Conservation (phyloP, 2,113 vertebrate species). For the Takifugu bimaculatus region DNA sequence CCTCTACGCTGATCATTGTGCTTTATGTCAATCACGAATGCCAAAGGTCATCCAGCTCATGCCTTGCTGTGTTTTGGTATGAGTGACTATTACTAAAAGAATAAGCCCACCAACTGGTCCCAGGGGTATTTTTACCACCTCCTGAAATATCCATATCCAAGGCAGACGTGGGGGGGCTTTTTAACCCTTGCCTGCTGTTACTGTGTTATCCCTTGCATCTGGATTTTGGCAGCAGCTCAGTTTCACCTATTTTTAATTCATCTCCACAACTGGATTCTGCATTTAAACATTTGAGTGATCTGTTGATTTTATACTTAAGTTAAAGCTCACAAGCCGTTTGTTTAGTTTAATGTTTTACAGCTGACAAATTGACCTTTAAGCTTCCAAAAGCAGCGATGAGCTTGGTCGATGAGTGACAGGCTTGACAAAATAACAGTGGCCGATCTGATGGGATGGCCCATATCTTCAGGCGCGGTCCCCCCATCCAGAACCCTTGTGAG, state of each 20-base stretch:
- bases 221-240: too few relatives aligned
- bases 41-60: conserved; percentile 34
- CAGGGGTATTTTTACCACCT: conserved; percentile 66
- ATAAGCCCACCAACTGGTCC: conserved; percentile 31
- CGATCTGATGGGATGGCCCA: too few relatives aligned
- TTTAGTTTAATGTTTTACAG: not conserved
- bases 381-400: too few relatives aligned
- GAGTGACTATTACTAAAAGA: too few relatives aligned
- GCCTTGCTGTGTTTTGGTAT: not conserved
- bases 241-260: too few relatives aligned
- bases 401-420: too few relatives aligned
- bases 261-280: too few relatives aligned
- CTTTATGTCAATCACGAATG: not conserved
- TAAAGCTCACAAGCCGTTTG: too few relatives aligned
- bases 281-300: too few relatives aligned
- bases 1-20: not conserved
- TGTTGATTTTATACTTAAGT: not conserved
- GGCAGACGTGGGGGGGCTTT: conserved; percentile 15
- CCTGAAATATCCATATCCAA: conserved; percentile 51
- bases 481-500: not conserved
- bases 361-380: not conserved
- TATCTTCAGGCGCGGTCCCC: not conserved
- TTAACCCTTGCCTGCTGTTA: not conserved
- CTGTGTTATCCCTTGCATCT: too few relatives aligned
- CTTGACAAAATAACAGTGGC: too few relatives aligned